Evolutionary conservation across 2,113 vertebrate genomes (phyloP).

Genomic region (Hippocampus zosterae): DNA sequence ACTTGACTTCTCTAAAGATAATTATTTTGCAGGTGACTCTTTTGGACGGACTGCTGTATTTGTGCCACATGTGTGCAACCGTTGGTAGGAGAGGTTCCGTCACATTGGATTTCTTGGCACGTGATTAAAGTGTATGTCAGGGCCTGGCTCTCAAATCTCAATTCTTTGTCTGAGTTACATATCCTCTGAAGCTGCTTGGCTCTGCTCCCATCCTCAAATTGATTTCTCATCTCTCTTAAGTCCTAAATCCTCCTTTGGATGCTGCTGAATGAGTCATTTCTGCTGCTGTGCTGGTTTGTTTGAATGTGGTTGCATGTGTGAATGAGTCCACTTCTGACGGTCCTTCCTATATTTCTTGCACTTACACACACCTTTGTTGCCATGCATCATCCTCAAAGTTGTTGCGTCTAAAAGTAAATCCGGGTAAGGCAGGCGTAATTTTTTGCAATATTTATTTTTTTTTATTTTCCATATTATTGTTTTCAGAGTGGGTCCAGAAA

Average conservation of each 20-base stretch:
- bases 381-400: too few species aligned
- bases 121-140: constrained; percentile 36
- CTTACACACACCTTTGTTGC: background rate
- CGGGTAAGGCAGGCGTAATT: too few species aligned
- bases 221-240: constrained; percentile 65
- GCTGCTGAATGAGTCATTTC: constrained; percentile 50
- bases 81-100: constrained; percentile 7
- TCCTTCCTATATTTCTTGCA: too few species aligned
- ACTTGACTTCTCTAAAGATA: too few species aligned
- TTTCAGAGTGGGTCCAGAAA: background rate
- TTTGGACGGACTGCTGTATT: background rate
- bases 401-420: too few species aligned
- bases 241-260: constrained; percentile 57
- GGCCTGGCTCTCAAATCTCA: constrained; percentile 34
- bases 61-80: constrained; percentile 8
- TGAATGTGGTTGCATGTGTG: background rate
- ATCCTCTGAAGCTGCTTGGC: constrained; percentile 47
- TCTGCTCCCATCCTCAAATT: constrained; percentile 58
- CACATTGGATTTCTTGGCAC: constrained; percentile 35
- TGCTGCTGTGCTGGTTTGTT: constrained; percentile 8
- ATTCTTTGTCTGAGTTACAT: constrained; percentile 30
- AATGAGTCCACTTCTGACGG: background rate
- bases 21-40: background rate
- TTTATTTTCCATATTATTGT: too few species aligned
- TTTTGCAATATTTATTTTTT: too few species aligned